phyloP scores from a whole-genome alignment of 2,113 vertebrate species.

The Daboia siamensis region DNA sequence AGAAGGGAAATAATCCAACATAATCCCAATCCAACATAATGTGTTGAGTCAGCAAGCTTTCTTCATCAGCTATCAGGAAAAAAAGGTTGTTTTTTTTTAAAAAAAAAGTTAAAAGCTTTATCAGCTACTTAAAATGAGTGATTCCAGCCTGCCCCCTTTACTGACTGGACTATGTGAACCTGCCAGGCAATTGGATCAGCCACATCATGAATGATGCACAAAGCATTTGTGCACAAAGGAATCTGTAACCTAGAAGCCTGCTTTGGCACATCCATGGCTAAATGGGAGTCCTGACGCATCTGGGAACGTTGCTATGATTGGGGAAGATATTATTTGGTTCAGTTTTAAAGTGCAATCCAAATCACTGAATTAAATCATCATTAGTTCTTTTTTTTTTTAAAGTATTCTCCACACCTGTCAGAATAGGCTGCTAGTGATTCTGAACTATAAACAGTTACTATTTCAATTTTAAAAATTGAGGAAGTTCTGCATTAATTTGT shows the following conservation, averaged over 20 bases:
- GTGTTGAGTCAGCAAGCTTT: not conserved
- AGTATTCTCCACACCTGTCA: not conserved
- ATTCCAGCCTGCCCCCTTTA: not conserved
- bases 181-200: not conserved
- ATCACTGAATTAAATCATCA: not conserved
- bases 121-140: not conserved
- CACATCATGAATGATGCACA: too few relatives aligned
- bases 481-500: conserved; percentile 38
- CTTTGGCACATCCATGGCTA: not conserved
- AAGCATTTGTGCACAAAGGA: not conserved
- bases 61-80: not conserved
- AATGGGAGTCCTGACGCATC: not conserved
- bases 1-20: not conserved
- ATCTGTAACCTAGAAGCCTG: not conserved
- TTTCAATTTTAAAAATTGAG: not conserved
- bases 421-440: not conserved
- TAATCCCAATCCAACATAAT: not conserved
- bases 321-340: not conserved
- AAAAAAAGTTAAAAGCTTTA: not conserved
- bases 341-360: not conserved
- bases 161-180: not conserved
- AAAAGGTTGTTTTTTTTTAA: too few relatives aligned
- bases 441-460: not conserved
- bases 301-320: not conserved
- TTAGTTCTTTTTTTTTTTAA: not conserved